Evolutionary conservation across 2,113 vertebrate species (phyloP).

Genomic region (Oryzias woworae): DNA sequence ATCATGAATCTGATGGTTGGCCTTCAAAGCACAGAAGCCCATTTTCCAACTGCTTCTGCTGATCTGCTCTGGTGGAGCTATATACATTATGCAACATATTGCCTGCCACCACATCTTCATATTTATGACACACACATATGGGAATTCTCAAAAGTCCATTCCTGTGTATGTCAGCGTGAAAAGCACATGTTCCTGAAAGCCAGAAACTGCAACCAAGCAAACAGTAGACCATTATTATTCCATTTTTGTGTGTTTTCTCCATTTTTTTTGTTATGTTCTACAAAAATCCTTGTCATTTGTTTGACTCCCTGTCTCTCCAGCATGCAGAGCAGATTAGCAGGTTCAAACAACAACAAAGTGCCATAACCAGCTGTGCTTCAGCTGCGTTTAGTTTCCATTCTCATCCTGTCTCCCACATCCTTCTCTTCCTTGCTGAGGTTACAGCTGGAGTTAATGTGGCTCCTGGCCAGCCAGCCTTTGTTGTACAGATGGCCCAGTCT

Average conservation of each 20-base stretch:
- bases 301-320: slow-evolving; percentile 6
- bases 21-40: slow-evolving; percentile 32
- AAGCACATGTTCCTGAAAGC: background rate
- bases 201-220: too few relatives aligned
- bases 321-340: slow-evolving; percentile 4
- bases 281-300: background rate
- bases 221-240: background rate
- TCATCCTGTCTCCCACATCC: slow-evolving; percentile 10
- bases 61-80: slow-evolving; percentile 28
- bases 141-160: slow-evolving; percentile 13
- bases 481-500: slow-evolving; percentile 54
- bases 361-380: slow-evolving; percentile 26
- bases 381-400: background rate
- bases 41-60: slow-evolving; percentile 32
- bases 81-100: slow-evolving; percentile 54
- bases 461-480: slow-evolving; percentile 52
- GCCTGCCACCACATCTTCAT: slow-evolving; percentile 44
- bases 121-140: slow-evolving; percentile 40
- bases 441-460: slow-evolving; percentile 46
- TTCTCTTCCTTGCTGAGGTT: slow-evolving; percentile 54
- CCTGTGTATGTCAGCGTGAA: background rate
- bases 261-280: background rate
- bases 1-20: slow-evolving; percentile 20
- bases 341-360: slow-evolving; percentile 27
- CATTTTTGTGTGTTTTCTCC: background rate